A percentile compares a stretch with the other conserved stretches of the same genome.
Conservation (phyloP, 2,888 invertebrate species). For the Drosophila mettleri region DNA sequence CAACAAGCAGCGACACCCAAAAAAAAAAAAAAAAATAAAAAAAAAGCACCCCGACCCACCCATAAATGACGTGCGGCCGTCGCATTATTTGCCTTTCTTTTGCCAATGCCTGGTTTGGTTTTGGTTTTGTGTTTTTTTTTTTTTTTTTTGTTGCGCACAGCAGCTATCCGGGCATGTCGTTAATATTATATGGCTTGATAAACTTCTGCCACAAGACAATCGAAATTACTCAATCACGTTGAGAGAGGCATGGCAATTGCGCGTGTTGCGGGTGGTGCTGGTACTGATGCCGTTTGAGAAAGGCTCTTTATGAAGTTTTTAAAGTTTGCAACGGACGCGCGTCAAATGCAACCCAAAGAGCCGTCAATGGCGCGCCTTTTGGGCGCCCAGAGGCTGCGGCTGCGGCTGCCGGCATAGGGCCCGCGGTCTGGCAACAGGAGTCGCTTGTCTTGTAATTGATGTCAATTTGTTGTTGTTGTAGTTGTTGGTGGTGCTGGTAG, state of each 20-base stretch:
- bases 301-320: constrained; percentile 42
- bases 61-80: constrained; percentile 77
- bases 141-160: constrained; percentile 34
- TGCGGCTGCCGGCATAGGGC: constrained; percentile 22
- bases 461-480: constrained; percentile 61
- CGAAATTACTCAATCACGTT: constrained; percentile 78
- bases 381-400: constrained; percentile 34
- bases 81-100: constrained; percentile 79
- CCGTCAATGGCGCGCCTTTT: constrained; percentile 70
- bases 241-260: constrained; percentile 29
- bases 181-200: constrained; percentile 80
- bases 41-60: constrained; percentile 63
- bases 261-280: constrained; percentile 4
- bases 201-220: constrained; percentile 80
- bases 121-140: neutral
- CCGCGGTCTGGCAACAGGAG: constrained; percentile 60
- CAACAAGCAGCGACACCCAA: constrained; percentile 58
- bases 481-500: constrained; percentile 18
- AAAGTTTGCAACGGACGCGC: constrained; percentile 50
- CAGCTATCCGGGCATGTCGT: constrained; percentile 70
- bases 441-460: constrained; percentile 76
- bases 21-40: constrained; percentile 11
- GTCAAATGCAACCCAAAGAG: constrained; percentile 71
- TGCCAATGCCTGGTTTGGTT: constrained; percentile 33
- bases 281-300: constrained; percentile 28